Evolutionary conservation across 1,140 invertebrate species (phyloP).

Genomic region (Macrobrachium rosenbergii): DNA sequence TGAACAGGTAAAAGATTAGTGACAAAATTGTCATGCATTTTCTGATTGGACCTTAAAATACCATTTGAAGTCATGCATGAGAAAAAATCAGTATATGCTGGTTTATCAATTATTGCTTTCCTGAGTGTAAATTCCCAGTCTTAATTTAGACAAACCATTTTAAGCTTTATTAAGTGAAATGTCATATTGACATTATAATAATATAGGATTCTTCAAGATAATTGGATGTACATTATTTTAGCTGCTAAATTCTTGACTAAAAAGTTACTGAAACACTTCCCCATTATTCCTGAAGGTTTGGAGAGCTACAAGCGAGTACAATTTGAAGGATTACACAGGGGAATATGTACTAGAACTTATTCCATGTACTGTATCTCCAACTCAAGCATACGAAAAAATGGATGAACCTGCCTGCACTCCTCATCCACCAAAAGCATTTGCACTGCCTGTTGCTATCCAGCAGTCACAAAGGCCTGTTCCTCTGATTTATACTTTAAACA

Average conservation of each 20-base stretch:
- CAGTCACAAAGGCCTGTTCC: conserved; percentile 72
- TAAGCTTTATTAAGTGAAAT: too few species aligned
- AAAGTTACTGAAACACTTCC: not conserved
- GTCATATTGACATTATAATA: too few species aligned
- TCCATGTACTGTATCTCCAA: conserved; percentile 70
- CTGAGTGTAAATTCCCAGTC: too few species aligned
- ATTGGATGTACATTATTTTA: too few species aligned
- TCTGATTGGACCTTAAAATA: not conserved
- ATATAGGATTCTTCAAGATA: too few species aligned
- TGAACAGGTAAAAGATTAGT: conserved; percentile 67
- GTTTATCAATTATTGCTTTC: too few species aligned
- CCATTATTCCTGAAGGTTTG: conserved; percentile 67
- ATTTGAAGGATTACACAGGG: conserved; percentile 71
- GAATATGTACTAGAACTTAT: conserved; percentile 71
- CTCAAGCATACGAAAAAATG: conserved; percentile 68
- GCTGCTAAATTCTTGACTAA: not conserved
- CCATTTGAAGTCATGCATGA: not conserved
- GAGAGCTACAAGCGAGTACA: conserved; percentile 71
- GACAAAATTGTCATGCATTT: not conserved
- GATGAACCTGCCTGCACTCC: conserved; percentile 69
- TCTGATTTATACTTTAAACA: conserved; percentile 72
- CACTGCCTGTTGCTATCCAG: conserved; percentile 72
- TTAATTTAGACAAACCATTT: too few species aligned
- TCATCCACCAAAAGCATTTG: conserved; percentile 70
- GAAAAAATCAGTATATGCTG: too few species aligned